These are phyloP conservation scores for Steatocranus sp. DNA, from an alignment of 2,797 vertebrate species.

Conservation along the genomic window DNA sequence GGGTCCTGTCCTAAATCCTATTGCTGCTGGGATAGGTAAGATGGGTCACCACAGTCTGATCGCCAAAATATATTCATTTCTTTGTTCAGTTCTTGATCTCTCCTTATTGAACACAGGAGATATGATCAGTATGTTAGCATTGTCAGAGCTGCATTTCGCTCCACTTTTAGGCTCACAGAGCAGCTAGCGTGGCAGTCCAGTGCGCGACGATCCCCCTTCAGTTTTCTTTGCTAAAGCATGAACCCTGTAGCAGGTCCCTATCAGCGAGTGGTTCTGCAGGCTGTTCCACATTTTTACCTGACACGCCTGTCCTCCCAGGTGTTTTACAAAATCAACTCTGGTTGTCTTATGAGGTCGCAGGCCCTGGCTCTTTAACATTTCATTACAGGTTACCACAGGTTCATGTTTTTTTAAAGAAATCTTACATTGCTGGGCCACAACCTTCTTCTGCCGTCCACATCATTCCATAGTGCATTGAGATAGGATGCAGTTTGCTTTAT, in stretches of 20 bases:
- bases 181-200: neutral
- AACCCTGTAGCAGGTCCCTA: neutral
- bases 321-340: conserved; percentile 30
- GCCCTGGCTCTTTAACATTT: conserved; percentile 44
- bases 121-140: neutral
- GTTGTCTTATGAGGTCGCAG: conserved; percentile 37
- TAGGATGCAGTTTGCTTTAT: conserved; percentile 41
- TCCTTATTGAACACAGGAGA: neutral
- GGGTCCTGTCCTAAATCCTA: neutral
- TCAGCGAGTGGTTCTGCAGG: neutral
- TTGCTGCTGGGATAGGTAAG: neutral
- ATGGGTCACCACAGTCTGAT: neutral
- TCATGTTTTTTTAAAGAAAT: conserved; percentile 60
- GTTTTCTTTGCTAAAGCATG: neutral
- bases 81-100: neutral
- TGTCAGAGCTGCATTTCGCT: neutral
- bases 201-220: neutral
- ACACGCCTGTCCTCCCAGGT: neutral
- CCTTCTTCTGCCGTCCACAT: conserved; percentile 14
- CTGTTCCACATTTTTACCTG: neutral
- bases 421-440: conserved; percentile 32
- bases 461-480: conserved; percentile 23
- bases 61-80: neutral
- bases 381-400: conserved; percentile 19
- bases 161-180: neutral